A percentile compares a stretch with the other conserved stretches of the same genome.
Evolutionary conservation across 1,140 invertebrate genomes (phyloP).

Genomic region (Apis cerana): DNA sequence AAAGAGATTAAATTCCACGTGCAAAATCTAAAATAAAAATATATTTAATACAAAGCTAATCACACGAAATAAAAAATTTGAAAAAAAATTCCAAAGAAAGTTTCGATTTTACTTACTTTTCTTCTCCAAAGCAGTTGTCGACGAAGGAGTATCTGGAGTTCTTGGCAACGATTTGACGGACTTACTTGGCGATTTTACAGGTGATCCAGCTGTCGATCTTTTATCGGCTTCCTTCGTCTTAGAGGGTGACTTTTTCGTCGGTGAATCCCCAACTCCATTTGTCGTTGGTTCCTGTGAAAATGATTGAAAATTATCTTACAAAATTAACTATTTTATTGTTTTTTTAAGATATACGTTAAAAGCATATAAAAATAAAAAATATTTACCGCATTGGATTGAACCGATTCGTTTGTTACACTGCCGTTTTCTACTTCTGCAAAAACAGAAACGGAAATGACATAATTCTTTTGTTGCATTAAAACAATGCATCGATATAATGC

Average conservation of each 20-base stretch:
- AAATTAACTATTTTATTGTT: background rate
- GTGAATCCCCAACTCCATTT: conserved; percentile 84
- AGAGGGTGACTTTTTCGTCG: conserved; percentile 84
- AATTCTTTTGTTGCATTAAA: background rate
- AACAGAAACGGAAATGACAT: background rate
- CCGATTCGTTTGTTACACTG: conserved; percentile 89
- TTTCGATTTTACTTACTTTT: conserved; percentile 84
- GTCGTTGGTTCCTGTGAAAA: conserved; percentile 78
- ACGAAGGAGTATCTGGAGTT: conserved; percentile 84
- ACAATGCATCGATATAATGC: background rate
- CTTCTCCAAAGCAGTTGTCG: conserved; percentile 84
- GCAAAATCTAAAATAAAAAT: background rate
- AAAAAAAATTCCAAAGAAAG: background rate
- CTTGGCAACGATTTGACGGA: conserved; percentile 83
- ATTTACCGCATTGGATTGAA: conserved; percentile 85
- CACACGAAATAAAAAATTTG: background rate
- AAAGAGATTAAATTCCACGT: too few species aligned
- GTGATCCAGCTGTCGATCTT: conserved; percentile 78
- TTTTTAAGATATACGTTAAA: background rate
- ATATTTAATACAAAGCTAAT: background rate
- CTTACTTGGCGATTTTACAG: conserved; percentile 84
- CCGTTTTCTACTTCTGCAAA: conserved; percentile 90
- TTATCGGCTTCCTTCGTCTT: conserved; percentile 79
- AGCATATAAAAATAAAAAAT: background rate
- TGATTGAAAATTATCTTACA: background rate